phyloP scores from a whole-genome alignment of 1,140 invertebrate species.

The Thaumetopoea pityocampa region DNA sequence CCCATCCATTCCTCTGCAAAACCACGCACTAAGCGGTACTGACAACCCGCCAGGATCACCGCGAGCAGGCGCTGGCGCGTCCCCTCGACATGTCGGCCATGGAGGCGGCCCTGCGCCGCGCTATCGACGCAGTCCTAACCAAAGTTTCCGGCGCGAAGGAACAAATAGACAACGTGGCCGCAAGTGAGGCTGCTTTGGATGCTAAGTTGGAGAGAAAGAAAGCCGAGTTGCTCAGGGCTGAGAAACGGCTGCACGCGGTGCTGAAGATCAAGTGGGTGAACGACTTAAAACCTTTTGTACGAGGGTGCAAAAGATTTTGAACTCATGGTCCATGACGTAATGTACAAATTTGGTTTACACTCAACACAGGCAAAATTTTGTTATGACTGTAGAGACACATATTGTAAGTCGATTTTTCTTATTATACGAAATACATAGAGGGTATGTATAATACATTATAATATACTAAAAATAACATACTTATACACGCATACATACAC shows the following conservation, averaged over 20 bases:
- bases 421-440: too few species aligned
- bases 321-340: too few species aligned
- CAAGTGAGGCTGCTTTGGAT: slow-evolving; percentile 91
- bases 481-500: too few species aligned
- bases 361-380: too few species aligned
- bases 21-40: slow-evolving; percentile 2
- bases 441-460: too few species aligned
- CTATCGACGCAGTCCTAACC: slow-evolving; percentile 80
- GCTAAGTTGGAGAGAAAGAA: slow-evolving; percentile 94
- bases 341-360: too few species aligned
- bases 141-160: slow-evolving; percentile 85
- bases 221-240: slow-evolving; percentile 92
- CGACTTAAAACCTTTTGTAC: too few species aligned
- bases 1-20: not conserved
- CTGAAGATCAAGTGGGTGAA: slow-evolving; percentile 89
- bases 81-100: slow-evolving; percentile 91
- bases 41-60: slow-evolving; percentile 43
- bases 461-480: too few species aligned
- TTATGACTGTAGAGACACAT: too few species aligned
- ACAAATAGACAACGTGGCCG: slow-evolving; percentile 89
- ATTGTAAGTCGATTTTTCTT: too few species aligned
- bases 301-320: too few species aligned
- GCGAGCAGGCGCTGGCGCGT: slow-evolving; percentile 74
- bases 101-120: slow-evolving; percentile 83
- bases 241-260: slow-evolving; percentile 93